These are phyloP conservation scores for Heteractis magnifica DNA, from an alignment of 92 coral and sea anemone genomes.

Conservation along the genomic window DNA sequence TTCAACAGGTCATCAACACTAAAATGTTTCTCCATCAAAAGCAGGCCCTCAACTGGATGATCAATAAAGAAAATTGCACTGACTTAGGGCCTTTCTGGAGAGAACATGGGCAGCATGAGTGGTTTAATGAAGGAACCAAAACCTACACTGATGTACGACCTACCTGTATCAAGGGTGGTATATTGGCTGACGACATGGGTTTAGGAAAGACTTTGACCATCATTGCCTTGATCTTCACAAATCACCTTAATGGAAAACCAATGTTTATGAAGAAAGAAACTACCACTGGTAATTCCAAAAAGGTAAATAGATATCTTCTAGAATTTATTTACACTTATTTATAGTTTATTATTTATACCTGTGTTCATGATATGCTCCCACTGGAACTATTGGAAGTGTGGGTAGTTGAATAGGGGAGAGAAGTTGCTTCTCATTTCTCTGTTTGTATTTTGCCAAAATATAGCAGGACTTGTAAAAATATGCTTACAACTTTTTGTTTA, in stretches of 20 bases:
- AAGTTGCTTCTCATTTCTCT: too few species aligned
- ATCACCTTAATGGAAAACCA: constrained; percentile 74
- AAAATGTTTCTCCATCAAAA: constrained; percentile 71
- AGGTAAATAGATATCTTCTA: neutral
- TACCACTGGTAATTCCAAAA: neutral
- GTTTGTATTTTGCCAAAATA: too few species aligned
- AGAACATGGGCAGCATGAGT: constrained; percentile 32
- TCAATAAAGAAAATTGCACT: constrained; percentile 63
- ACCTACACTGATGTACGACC: constrained; percentile 63
- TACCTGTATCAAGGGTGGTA: constrained; percentile 68
- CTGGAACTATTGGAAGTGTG: too few species aligned
- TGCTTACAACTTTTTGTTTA: too few species aligned
- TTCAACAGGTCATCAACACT: constrained; percentile 62
- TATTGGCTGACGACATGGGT: constrained; percentile 94
- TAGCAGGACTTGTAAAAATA: too few species aligned
- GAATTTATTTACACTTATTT: too few species aligned
- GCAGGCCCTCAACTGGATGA: constrained; percentile 87
- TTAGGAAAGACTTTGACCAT: constrained; percentile 76
- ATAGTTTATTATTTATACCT: too few species aligned
- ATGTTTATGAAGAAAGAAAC: constrained; percentile 66
- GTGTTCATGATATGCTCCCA: too few species aligned
- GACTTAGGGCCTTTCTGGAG: constrained; percentile 85
- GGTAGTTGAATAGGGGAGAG: too few species aligned
- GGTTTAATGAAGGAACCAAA: constrained; percentile 78
- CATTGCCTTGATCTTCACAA: constrained; percentile 76